Conservation (phyloP, 1,140 invertebrate genomes). For the Scylla paramamosain region DNA sequence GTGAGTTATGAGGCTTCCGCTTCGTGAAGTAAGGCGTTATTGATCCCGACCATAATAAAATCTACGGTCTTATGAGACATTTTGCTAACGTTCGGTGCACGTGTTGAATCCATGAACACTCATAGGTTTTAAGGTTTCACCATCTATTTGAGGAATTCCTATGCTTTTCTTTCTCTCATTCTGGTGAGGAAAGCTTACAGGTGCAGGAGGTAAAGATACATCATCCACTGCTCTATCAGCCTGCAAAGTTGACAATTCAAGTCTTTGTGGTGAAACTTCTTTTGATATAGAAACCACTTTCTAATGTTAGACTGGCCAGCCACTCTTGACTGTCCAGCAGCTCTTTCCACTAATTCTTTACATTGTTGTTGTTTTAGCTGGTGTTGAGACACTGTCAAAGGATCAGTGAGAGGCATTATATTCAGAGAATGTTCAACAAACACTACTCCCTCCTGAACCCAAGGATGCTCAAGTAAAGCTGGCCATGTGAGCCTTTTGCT, state of each 20-base stretch:
- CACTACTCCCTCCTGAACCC: slow-evolving; percentile 74
- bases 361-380: slow-evolving; percentile 76
- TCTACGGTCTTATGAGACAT: too few species aligned
- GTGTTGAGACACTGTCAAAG: slow-evolving; percentile 76
- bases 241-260: slow-evolving; percentile 30
- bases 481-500: slow-evolving; percentile 91
- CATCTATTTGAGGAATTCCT: slow-evolving; percentile 48
- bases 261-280: slow-evolving; percentile 13
- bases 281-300: slow-evolving; percentile 58
- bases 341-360: slow-evolving; percentile 71
- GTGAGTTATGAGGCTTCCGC: too few species aligned
- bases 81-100: too few species aligned
- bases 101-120: too few species aligned
- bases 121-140: background rate
- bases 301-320: slow-evolving; percentile 49
- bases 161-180: slow-evolving; percentile 33
- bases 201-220: slow-evolving; percentile 8
- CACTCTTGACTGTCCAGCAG: slow-evolving; percentile 72
- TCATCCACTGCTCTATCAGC: slow-evolving; percentile 6
- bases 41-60: too few species aligned
- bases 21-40: too few species aligned
- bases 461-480: slow-evolving; percentile 91
- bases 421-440: slow-evolving; percentile 73
- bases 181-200: slow-evolving; percentile 14
- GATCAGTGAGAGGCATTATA: slow-evolving; percentile 70